A percentile compares a stretch with the other conserved stretches of the same genome.
Evolutionary conservation across 2,797 vertebrate genomes (phyloP).

Genomic region (Eurystomus glaucurus): DNA sequence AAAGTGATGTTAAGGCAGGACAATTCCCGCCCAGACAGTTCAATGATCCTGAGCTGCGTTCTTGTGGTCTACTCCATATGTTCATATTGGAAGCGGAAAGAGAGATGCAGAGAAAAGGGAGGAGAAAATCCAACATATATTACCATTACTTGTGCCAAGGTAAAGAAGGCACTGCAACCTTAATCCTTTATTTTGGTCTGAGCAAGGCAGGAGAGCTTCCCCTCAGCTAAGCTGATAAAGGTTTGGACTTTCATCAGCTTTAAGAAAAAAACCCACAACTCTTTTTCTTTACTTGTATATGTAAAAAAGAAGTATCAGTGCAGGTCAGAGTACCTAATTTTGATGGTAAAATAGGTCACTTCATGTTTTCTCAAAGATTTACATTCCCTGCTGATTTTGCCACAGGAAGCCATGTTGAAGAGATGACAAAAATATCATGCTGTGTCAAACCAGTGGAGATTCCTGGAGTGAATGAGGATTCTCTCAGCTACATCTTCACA

Average conservation of each 20-base stretch:
- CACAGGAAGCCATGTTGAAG: neutral
- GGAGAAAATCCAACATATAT: neutral
- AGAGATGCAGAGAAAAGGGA: neutral
- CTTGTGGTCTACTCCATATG: neutral
- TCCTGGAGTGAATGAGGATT: constrained; percentile 31
- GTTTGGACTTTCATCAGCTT: neutral
- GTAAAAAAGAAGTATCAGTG: neutral
- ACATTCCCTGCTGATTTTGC: constrained; percentile 47
- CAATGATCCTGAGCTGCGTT: neutral
- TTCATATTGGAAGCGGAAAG: neutral
- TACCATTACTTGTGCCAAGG: neutral
- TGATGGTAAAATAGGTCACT: constrained; percentile 15
- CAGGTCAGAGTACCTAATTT: neutral
- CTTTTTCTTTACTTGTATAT: neutral
- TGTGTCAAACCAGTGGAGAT: neutral
- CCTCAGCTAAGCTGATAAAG: neutral
- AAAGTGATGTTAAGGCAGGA: neutral
- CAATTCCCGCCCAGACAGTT: neutral
- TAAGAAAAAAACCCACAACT: neutral
- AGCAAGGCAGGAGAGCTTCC: neutral
- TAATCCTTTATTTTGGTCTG: neutral
- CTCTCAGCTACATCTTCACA: constrained; percentile 7
- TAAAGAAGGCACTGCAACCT: neutral
- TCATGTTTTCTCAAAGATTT: neutral
- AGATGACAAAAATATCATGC: constrained; percentile 40